phyloP scores from a whole-genome alignment of 2,797 vertebrate species.

The Acipenser ruthenus region DNA sequence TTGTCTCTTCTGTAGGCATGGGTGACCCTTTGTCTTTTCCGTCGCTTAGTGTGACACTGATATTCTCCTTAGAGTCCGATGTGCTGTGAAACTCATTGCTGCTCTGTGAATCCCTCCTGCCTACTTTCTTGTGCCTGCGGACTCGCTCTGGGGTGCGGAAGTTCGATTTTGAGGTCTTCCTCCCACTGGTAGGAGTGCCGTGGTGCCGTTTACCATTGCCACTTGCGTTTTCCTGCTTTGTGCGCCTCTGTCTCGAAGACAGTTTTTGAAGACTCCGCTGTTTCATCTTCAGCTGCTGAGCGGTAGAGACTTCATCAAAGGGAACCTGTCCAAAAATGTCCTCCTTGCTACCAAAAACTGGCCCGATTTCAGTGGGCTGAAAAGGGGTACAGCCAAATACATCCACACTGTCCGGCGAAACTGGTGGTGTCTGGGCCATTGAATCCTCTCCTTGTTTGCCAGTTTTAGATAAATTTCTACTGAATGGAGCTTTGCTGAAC shows the following conservation, averaged over 20 bases:
- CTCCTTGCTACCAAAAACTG: conserved; percentile 54
- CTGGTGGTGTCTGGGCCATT: conserved; percentile 48
- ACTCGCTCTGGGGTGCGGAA: conserved; percentile 84
- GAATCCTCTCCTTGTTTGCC: conserved; percentile 37
- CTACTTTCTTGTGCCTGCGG: conserved; percentile 76
- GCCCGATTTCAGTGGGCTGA: conserved; percentile 49
- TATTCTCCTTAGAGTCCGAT: conserved; percentile 95
- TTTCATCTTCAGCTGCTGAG: conserved; percentile 74
- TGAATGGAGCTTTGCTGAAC: conserved; percentile 91
- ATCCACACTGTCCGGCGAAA: conserved; percentile 64
- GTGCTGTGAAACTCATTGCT: conserved; percentile 89
- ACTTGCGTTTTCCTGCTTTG: conserved; percentile 72
- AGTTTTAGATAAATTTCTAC: conserved; percentile 60
- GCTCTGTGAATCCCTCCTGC: conserved; percentile 89
- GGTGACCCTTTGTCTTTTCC: conserved; percentile 63
- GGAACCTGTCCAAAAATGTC: conserved; percentile 71
- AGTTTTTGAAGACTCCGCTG: conserved; percentile 86
- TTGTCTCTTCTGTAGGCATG: conserved; percentile 62
- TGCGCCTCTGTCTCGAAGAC: conserved; percentile 78
- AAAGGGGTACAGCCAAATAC: conserved; percentile 85
- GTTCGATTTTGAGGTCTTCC: conserved; percentile 71
- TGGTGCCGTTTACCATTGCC: conserved; percentile 85
- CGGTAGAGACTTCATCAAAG: conserved; percentile 67
- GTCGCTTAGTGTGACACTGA: conserved; percentile 69
- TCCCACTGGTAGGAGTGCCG: conserved; percentile 68